Evolutionary conservation across 2,888 invertebrate species (phyloP), one percentile per base, ranked within the genome.

Genomic region (Tiliacea citrago): DNA sequence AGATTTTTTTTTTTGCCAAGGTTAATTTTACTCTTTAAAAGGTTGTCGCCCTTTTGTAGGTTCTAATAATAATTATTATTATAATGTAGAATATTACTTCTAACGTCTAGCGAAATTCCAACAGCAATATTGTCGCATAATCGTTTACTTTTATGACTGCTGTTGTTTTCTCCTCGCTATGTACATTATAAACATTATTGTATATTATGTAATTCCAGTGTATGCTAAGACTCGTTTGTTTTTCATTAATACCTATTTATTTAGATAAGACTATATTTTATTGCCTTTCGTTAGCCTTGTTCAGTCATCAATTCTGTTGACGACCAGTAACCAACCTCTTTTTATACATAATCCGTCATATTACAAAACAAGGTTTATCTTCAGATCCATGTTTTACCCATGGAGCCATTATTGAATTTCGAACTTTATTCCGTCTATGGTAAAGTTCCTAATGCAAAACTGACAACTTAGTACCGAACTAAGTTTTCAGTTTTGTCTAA

Each of bases 41-140:
- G 67, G 39, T 45, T 55, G 47, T 66, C 13, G 45, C 62, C 49
- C 69, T 67, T 62, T 65, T 24, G 29, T 62, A 68, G 45, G 51
- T 71, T 75, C 67, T 58, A 76, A 79, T 81, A 75, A 83, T 78
- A 8, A 78, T 81, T 51, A 81, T 81, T 51, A 81, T 58, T 63
- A 79, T 81, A 79, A 78, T 60, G 58, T 78, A 53, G 57, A 69
- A 70, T 74, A 65, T 83, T 82, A 79, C 68, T 75, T 74, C 61
- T 58, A 77, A 74, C 58, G 76, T 79, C 77, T 71, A 72, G 67
- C 42, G 66, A 68, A 86, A 79, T 77, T 84, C 77, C 77, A 75
- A 69, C 67, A 77, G 66, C 77, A 77, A 68, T 81, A 68, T 78
- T 76, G 71, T 75, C 73, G 47, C 68, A 82, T 85, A 84, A 85